Evolutionary conservation across 2,113 vertebrate species (phyloP), one percentile per base, ranked within the genome.

Genomic region (Cranoglanis bouderius): DNA sequence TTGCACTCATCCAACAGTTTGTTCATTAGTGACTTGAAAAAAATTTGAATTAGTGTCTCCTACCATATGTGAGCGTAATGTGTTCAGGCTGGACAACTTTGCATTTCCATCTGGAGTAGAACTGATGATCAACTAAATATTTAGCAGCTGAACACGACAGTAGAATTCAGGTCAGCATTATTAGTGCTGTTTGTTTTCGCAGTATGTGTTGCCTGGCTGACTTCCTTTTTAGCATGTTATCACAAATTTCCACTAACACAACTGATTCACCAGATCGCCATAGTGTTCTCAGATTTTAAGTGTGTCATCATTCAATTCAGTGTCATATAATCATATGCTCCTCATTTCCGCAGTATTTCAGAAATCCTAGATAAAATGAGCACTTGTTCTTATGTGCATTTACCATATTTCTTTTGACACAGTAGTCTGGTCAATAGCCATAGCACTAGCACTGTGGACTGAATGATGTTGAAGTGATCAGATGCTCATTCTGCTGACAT

Each of bases 401-500:
- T 38, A 75, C 18, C 43, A 49, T 63, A 35, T 59, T 53, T 32
- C 55, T 51, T 46, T 38, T 18, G 8, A 51, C 21, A 16, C 21
- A 29, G 19, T 65, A 24, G 88, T 21, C 43, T 85, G 87, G 83
- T 81, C 43, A 29, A 81, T 67, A 85, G 8, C 3, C 65, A 26
- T 67, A 67, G 75, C 18, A 24, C 35, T 29, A 63, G 43, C 59
- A 32, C 74, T 85, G 63, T 72, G 77, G 40, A 70, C 35, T 35
- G 82, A 59, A 87, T 80, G 82, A 77, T 82, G 78, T n/a, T 61
- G 13, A 55, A 82, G 32, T 86, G 78, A 87, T 86, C 82, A 49
- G 84, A 86, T 59, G 65, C 80, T 83, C 78, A 84, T 90, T 88
- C 75, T 77, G 87, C 88, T 90, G 91, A 89, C 83, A 84, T 43